phyloP scores from a whole-genome alignment of 2,113 vertebrate genomes.

The Prochilodus magdalenae region DNA sequence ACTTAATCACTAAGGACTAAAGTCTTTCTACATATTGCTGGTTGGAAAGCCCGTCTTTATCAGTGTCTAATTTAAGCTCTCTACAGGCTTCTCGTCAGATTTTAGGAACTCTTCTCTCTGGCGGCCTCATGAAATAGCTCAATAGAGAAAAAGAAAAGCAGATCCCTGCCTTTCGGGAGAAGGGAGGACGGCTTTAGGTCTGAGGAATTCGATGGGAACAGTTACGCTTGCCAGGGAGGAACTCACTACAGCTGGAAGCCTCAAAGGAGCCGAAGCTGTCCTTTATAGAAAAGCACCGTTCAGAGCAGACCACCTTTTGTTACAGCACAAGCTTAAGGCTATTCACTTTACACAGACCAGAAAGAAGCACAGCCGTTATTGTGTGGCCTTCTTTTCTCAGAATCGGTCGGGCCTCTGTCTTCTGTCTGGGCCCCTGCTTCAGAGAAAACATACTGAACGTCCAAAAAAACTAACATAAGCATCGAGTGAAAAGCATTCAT shows the following conservation, averaged over 20 bases:
- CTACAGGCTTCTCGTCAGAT: neutral
- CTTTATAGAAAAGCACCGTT: neutral
- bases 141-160: constrained; percentile 23
- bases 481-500: too few relatives aligned
- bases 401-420: too few relatives aligned
- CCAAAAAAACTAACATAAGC: too few relatives aligned
- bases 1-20: constrained; percentile 1
- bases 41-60: neutral
- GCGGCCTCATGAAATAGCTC: constrained; percentile 11
- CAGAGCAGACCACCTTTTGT: neutral
- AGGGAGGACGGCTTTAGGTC: constrained; percentile 50
- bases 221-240: constrained; percentile 62
- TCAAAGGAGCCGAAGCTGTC: constrained; percentile 50
- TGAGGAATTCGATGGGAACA: constrained; percentile 70
- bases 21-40: neutral
- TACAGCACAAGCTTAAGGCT: neutral
- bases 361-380: neutral
- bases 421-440: too few relatives aligned
- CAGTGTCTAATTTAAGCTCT: constrained; percentile 11
- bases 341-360: neutral
- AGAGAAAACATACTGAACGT: too few relatives aligned
- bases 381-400: neutral
- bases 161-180: constrained; percentile 38
- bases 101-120: constrained; percentile 15
- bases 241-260: constrained; percentile 64